Evolutionary conservation across 1,140 invertebrate genomes (phyloP).

Genomic region (Calliopsis andreniformis): DNA sequence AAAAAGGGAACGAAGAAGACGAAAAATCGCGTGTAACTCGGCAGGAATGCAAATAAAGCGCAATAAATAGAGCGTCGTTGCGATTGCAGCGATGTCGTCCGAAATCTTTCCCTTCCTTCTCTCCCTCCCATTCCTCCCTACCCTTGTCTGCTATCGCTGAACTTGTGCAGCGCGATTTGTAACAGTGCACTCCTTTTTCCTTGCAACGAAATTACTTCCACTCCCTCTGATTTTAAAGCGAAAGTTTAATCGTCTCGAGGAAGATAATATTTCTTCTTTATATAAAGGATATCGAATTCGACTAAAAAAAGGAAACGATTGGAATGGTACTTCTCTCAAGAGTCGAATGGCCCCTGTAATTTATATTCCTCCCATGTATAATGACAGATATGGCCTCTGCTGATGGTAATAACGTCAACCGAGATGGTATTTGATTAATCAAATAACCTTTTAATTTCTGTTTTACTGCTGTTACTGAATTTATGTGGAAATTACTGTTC

Average conservation of each 20-base stretch:
- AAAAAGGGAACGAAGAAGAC: conserved; percentile 28
- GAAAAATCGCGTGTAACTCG: conserved; percentile 60
- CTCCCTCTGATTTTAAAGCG: too few relatives aligned
- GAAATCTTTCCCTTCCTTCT: conserved; percentile 2
- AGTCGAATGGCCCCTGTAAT: too few relatives aligned
- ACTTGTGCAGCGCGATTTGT: too few relatives aligned
- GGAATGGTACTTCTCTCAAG: too few relatives aligned
- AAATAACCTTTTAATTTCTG: not conserved
- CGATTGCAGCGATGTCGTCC: conserved; percentile 46
- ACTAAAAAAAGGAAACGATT: too few relatives aligned
- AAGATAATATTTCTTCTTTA: too few relatives aligned
- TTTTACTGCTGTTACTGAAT: conserved; percentile 1
- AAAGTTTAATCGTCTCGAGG: too few relatives aligned
- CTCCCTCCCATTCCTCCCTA: not conserved
- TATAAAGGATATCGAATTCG: too few relatives aligned
- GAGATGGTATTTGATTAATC: not conserved
- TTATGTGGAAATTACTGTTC: not conserved
- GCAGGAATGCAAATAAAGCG: conserved; percentile 68
- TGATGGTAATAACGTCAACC: not conserved
- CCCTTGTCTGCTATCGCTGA: not conserved
- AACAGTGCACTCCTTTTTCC: too few relatives aligned
- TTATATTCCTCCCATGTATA: not conserved
- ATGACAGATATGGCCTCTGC: not conserved
- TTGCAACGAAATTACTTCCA: too few relatives aligned
- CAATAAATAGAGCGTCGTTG: conserved; percentile 58